Base-by-base conservation (phyloP, 2,888 invertebrate species). In the Neocrepidodera transversa region DNA sequence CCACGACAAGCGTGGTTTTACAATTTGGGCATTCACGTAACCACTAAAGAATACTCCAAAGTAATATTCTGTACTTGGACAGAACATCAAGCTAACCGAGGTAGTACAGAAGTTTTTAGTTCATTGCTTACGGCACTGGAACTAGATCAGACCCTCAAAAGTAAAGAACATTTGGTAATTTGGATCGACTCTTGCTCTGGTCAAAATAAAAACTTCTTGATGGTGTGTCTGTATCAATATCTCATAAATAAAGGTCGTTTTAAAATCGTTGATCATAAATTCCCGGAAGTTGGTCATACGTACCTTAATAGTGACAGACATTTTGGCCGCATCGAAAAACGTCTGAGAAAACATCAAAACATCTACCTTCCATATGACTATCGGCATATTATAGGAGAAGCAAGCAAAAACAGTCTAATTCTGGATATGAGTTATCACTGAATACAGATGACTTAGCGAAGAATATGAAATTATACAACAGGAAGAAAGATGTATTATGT, bases 281-380 rank as follows among this genome's bases (percentile, higher is more conserved):
- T 74, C 64, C 73, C 74, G 4, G 73, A 71, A 58, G 58, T 52
- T 11, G 40, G 51, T 16, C 48, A 23, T 35, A 26, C 32, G 11
- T 75, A 72, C 64, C 58, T 75, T 35, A 74, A 76, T 62, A 73
- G 71, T 14, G 74, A 74, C 53, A 26, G 73, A 57, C 70, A 75
- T 40, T 38, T 55, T 55, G 54, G 54, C 14, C 13, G 48, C 11
- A 55, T 55, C n/a, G 71, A 74, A 68, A 75, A 74, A 57, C 63
- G 67, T 30, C 49, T 75, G 17, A 60, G 71, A 42, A 70, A 68
- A 58, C 65, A 73, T 65, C 50, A 62, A 45, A 62, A 32, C 8
- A 58, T 62, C 28, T 62, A 23, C 38, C 26, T 61, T 35, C 54
- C 54, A 11, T 45, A 43, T 10, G 35, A 71, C 70, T 73, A 74